These are phyloP conservation scores for Mizuhopecten yessoensis DNA, from an alignment of 1,140 invertebrate species.

Conservation along the genomic window DNA sequence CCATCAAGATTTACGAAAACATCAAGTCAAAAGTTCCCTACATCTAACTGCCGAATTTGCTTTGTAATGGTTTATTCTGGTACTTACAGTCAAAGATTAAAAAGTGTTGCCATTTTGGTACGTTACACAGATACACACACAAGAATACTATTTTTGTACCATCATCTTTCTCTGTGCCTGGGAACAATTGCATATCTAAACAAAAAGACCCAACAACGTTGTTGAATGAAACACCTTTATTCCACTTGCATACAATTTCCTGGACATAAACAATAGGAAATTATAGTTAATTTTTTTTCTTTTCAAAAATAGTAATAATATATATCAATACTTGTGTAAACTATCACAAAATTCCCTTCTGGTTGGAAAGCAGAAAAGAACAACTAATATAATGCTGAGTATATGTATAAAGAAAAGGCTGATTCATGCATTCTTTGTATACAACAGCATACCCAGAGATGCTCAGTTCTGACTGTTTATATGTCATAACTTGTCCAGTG, in stretches of 20 bases:
- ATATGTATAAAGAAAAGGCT: constrained; percentile 49
- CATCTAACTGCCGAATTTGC: too few species aligned
- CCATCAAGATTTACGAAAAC: too few species aligned
- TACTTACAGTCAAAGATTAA: too few species aligned
- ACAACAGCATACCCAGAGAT: background rate
- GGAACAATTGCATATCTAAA: too few species aligned
- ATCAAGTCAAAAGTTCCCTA: too few species aligned
- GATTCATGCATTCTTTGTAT: constrained; percentile 14
- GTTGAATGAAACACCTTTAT: constrained; percentile 63
- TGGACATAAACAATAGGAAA: constrained; percentile 67
- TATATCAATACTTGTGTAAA: constrained; percentile 61
- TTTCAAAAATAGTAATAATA: constrained; percentile 50
- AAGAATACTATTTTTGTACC: too few species aligned
- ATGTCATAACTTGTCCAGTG: background rate
- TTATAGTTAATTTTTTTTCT: constrained; percentile 57
- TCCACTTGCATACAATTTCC: constrained; percentile 68
- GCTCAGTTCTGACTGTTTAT: background rate
- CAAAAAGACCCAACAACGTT: background rate
- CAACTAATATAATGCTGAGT: constrained; percentile 58
- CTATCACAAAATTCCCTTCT: constrained; percentile 57
- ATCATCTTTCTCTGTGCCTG: too few species aligned
- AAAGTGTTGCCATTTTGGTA: too few species aligned
- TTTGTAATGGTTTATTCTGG: too few species aligned
- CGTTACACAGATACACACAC: too few species aligned
- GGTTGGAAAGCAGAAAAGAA: constrained; percentile 50